Percentiles rank a stretch among this genome's conserved stretches.
phyloP scores from a whole-genome alignment of 1,140 invertebrate species.

The Asobara japonica region DNA sequence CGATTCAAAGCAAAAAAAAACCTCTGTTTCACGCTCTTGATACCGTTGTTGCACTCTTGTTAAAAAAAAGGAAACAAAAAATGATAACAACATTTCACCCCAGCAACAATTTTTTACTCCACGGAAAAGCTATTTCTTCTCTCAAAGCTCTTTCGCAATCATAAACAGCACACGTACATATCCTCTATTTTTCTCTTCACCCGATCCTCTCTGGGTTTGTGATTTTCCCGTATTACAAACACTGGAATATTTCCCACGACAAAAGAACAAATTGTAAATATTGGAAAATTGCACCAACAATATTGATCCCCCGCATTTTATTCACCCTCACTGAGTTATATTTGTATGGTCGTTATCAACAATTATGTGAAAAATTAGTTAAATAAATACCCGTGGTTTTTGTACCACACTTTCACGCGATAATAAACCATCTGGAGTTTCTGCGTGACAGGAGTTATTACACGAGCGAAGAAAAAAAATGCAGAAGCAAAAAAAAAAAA shows the following conservation, averaged over 20 bases:
- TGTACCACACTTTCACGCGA: neutral
- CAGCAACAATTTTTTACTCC: neutral
- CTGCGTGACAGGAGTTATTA: conserved; percentile 15
- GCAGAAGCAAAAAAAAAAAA: neutral
- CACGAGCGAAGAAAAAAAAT: too few relatives aligned
- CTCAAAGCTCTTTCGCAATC: neutral
- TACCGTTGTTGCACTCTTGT: neutral
- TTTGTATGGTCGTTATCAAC: neutral
- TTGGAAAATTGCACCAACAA: conserved; percentile 1
- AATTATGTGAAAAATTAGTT: neutral
- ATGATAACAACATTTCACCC: neutral
- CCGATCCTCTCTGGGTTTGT: neutral
- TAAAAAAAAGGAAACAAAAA: neutral
- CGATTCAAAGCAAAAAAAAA: neutral
- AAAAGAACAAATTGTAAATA: neutral
- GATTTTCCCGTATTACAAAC: neutral
- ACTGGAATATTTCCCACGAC: neutral
- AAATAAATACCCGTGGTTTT: neutral
- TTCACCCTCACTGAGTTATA: neutral
- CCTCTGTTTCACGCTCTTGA: neutral
- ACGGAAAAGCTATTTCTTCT: neutral
- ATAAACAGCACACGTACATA: neutral
- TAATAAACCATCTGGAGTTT: neutral
- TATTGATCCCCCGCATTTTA: neutral
- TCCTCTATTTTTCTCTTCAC: neutral